Evolutionary conservation across 2,888 invertebrate genomes (phyloP), one percentile per base, ranked within the genome.

Genomic region (Leptodirus hochenwartii): DNA sequence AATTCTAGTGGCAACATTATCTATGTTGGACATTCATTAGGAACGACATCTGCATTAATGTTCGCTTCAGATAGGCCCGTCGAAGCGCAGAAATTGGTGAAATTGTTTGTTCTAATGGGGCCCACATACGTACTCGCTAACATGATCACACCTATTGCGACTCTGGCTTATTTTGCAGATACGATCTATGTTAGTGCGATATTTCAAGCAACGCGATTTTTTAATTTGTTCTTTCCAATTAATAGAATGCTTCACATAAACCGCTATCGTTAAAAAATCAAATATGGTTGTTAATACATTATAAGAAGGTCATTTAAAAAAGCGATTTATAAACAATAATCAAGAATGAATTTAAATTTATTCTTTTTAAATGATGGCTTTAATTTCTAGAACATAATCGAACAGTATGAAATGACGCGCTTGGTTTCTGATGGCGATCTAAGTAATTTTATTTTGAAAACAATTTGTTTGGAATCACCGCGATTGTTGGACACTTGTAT

Each of bases 11-110:
- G 42, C 15, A 41, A 51, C 37, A 46, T 77, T 16, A 66, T 69
- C 41, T 90, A 85, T 47, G 59, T 88, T 23, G 91, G 90, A 0
- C 87, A 90, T 53, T 90, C 87, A 0, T 79, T 90, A 66, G 90
- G 88, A 2, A 78, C 80, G 1, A 73, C 80, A 0, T 59, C 69
- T 32, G 64, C 73, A 35, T 69, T 75, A 42, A 75, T 73, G 20
- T 62, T 79, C 49, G 62, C 74, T 25, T 69, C 75, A 2, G 65
- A 69, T 16, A 62, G 66, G 43, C 71, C 76, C 0, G 64, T 73
- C 34, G 72, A 77, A 42, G 74, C 79, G 34, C 62, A 66, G 25
- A 62, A 69, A 29, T 58, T 77, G 14, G 58, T 66, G 35, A 67
- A 69, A 1, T 69, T 72, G 37, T 67, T 72, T 38, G 42, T 53